Evolutionary conservation across 2,797 vertebrate species (phyloP).

Genomic region (Enteromius trimaculatus): DNA sequence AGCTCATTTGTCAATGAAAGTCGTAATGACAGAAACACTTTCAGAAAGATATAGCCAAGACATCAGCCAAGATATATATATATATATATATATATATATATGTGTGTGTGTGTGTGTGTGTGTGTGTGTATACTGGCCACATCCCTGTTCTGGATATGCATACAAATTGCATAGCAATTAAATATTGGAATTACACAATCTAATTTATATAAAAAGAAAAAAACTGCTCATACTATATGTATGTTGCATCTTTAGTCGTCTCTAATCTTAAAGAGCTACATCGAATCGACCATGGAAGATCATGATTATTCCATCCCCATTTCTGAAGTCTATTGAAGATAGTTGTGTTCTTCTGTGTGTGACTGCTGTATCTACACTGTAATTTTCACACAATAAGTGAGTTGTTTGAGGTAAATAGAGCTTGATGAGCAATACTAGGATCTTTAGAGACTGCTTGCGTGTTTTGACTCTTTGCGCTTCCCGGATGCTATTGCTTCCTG

Average conservation of each 20-base stretch:
- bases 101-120: no score
- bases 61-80: not conserved
- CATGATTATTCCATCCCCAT: not conserved
- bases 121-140: not conserved
- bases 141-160: not conserved
- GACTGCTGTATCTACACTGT: slow-evolving; percentile 16
- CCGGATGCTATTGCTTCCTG: slow-evolving; percentile 13
- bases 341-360: not conserved
- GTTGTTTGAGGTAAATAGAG: slow-evolving; percentile 25
- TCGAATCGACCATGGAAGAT: not conserved
- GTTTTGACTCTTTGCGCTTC: slow-evolving; percentile 18
- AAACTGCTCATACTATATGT: not conserved
- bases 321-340: not conserved
- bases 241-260: not conserved
- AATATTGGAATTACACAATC: not conserved
- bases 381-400: slow-evolving; percentile 37
- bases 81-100: no score
- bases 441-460: slow-evolving; percentile 2
- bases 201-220: not conserved
- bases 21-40: not conserved
- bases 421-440: slow-evolving; percentile 21
- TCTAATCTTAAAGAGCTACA: not conserved
- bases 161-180: not conserved
- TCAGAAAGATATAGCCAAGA: not conserved
- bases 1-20: not conserved